Base-by-base conservation (phyloP, 2,797 vertebrate genomes). In the Sebastes steindachneri region DNA sequence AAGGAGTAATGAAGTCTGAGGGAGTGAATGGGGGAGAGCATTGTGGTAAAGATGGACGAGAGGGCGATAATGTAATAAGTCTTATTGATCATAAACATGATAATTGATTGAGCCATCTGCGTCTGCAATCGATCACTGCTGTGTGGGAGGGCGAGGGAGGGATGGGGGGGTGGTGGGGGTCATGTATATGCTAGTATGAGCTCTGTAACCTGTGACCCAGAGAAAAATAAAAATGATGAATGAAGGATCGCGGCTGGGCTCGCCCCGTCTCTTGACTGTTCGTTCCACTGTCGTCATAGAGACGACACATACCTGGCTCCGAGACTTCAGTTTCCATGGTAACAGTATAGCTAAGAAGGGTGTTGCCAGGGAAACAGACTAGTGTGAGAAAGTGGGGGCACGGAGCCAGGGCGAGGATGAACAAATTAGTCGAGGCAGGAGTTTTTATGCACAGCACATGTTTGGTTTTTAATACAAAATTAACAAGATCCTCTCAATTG, bases 401-500 rank as follows among this genome's bases (percentile, higher is more conserved):
- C 59, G 5, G 41, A 85, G 81, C 76, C 82, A 58, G 48, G 66
- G 72, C 19, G 73, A 78, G 79, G 89, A 87, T 84, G 90, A 90
- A 92, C 85, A 92, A 90, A 93, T 57, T 19, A 88, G 90, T 77
- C 80, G 33, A 91, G 87, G 83, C 78, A 64, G 79, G 80, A 94
- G 83, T 93, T 91, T 62, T 93, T 93, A 96, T 96, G 95, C 95
- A 96, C 95, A 95, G 95, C 95, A 96, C 95, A 92, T 95, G 77
- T 93, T 92, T 92, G 76, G 78, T 93, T 94, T 96, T 96, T 96
- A 95, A 96, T 96, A 96, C 91, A 96, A 96, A 96, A 96, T 95
- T 94, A 96, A 96, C 95, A 96, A 95, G 94, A 95, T 96, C 90
- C 90, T 96, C 81, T 96, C 92, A 88, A 89, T 93, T 80, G 88